These are phyloP conservation scores for Chinchilla lanigera DNA, from an alignment of 2,113 vertebrate genomes.

Conservation along the genomic window DNA sequence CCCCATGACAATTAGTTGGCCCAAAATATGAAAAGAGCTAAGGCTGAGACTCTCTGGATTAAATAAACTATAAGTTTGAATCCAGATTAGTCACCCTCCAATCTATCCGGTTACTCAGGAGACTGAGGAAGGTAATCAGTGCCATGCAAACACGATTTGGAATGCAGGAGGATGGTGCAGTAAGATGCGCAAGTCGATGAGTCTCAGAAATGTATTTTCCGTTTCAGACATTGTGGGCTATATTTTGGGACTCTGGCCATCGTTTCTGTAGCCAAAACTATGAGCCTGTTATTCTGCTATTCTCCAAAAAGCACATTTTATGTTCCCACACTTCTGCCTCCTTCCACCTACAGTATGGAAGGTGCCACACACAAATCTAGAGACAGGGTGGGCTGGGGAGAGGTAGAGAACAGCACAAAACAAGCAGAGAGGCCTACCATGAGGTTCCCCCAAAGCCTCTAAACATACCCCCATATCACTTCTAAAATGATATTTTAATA, in stretches of 20 bases:
- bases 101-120: background rate
- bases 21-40: background rate
- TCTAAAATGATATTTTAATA: slow-evolving; percentile 47
- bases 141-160: background rate
- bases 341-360: background rate
- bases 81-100: background rate
- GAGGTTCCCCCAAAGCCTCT: background rate
- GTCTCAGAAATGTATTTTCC: slow-evolving; percentile 39
- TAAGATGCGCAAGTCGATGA: background rate
- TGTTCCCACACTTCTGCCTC: slow-evolving; percentile 45
- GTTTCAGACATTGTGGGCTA: slow-evolving; percentile 31
- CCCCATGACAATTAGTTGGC: background rate
- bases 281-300: slow-evolving; percentile 55
- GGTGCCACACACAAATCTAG: background rate
- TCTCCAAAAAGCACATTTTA: slow-evolving; percentile 48
- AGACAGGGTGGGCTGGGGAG: background rate
- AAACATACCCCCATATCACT: background rate
- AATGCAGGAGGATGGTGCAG: background rate
- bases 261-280: slow-evolving; percentile 40
- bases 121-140: background rate
- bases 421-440: background rate
- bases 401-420: background rate
- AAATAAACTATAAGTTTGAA: background rate
- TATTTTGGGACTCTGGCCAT: slow-evolving; percentile 64
- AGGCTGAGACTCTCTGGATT: background rate